Conservation (phyloP, 1,140 invertebrate species). For the Antheraea mylitta region DNA sequence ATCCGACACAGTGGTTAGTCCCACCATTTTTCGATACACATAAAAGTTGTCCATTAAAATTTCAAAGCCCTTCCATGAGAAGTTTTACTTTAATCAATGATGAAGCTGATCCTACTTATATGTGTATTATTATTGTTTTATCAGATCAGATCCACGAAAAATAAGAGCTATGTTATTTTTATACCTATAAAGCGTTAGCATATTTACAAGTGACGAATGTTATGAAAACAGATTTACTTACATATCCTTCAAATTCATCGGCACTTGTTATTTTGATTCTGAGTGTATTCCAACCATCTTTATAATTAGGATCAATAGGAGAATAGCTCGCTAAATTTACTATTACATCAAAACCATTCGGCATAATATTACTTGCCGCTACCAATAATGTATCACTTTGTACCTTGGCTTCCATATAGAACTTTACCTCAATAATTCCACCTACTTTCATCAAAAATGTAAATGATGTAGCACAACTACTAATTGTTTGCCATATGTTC, state of each 20-base stretch:
- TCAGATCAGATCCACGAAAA: too few species aligned
- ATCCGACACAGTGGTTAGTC: too few species aligned
- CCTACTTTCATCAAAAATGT: slow-evolving; percentile 6
- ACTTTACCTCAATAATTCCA: slow-evolving; percentile 22
- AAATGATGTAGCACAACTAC: slow-evolving; percentile 18
- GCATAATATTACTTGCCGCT: slow-evolving; percentile 13
- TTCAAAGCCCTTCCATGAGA: too few species aligned
- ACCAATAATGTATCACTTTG: slow-evolving; percentile 14
- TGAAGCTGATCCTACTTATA: too few species aligned
- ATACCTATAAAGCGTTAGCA: too few species aligned
- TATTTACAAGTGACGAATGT: background rate
- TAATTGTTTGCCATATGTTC: background rate
- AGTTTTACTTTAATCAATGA: too few species aligned
- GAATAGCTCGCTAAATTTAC: slow-evolving; percentile 8
- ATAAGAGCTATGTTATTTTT: too few species aligned
- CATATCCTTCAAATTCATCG: slow-evolving; percentile 9
- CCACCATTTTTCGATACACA: too few species aligned
- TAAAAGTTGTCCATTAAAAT: too few species aligned
- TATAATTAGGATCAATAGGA: slow-evolving; percentile 17
- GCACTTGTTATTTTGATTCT: slow-evolving; percentile 17
- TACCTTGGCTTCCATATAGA: slow-evolving; percentile 16
- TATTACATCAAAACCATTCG: slow-evolving; percentile 14
- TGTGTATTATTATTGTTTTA: too few species aligned
- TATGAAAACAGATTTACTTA: slow-evolving; percentile 5
- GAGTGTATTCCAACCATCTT: slow-evolving; percentile 36